phyloP scores from a whole-genome alignment of 2,797 vertebrate genomes.

The Pelobates cultripes region DNA sequence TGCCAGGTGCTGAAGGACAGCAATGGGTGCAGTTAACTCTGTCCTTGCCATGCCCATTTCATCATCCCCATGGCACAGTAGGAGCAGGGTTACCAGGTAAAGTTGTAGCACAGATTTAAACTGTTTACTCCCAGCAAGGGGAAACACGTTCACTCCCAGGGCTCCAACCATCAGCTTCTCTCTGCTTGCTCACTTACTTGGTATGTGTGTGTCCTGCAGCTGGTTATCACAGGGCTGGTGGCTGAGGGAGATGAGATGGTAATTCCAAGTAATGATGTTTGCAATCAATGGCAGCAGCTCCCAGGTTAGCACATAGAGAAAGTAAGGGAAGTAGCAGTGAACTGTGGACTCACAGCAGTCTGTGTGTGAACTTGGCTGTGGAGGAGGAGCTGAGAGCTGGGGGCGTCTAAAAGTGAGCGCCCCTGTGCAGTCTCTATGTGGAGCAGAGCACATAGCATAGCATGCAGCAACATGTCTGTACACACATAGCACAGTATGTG shows the following conservation, averaged over 20 bases:
- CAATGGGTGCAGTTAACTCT: not conserved
- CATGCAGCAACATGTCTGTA: not conserved
- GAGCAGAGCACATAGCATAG: not conserved
- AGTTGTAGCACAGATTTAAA: not conserved
- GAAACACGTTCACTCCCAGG: not conserved
- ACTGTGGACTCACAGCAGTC: slow-evolving; percentile 3
- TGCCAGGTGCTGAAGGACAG: not conserved
- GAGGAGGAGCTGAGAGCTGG: slow-evolving; percentile 2
- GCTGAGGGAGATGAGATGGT: too few species aligned
- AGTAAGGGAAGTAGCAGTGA: not conserved
- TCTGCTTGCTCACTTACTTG: slow-evolving; percentile 2
- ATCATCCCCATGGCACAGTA: not conserved
- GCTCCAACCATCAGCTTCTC: too few species aligned
- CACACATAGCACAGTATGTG: not conserved
- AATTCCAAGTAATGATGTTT: not conserved
- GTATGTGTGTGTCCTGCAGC: not conserved
- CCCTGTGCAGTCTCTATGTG: not conserved
- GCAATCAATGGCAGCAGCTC: not conserved
- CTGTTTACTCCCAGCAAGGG: not conserved
- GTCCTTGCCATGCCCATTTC: not conserved
- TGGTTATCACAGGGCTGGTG: too few species aligned
- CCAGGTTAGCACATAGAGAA: not conserved
- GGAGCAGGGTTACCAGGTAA: not conserved
- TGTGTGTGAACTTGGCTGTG: not conserved
- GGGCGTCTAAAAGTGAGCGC: not conserved